Evolutionary conservation across 2,797 vertebrate genomes (phyloP).

Genomic region (Mus spretus): DNA sequence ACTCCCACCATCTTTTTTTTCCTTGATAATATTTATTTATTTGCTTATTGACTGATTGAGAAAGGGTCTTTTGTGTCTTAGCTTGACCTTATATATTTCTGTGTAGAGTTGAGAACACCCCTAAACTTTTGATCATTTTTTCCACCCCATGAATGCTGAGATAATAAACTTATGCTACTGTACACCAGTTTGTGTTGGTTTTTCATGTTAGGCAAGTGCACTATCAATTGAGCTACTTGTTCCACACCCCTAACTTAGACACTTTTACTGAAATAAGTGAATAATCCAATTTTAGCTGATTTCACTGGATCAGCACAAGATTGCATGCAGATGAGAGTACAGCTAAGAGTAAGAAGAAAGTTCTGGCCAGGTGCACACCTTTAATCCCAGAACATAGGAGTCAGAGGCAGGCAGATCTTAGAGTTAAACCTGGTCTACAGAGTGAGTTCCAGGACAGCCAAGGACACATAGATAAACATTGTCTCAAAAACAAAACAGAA

Average conservation of each 20-base stretch:
- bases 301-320: background rate
- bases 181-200: background rate
- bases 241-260: background rate
- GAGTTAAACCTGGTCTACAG: background rate
- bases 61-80: background rate
- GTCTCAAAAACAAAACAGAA: background rate
- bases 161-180: background rate
- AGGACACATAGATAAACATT: background rate
- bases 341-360: background rate
- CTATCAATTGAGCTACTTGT: background rate
- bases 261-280: constrained; percentile 11
- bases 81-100: background rate
- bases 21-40: background rate
- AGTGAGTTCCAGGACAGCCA: background rate
- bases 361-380: background rate
- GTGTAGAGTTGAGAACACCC: background rate
- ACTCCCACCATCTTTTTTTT: background rate
- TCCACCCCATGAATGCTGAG: background rate
- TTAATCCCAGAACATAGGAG: background rate
- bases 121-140: background rate
- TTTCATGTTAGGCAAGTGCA: background rate
- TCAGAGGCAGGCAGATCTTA: background rate
- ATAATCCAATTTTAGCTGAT: background rate
- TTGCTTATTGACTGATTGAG: background rate
- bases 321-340: constrained; percentile 31